Evolutionary conservation across 2,888 invertebrate genomes (phyloP), one percentile per base, ranked within the genome.

Genomic region (Diarsia mendica): DNA sequence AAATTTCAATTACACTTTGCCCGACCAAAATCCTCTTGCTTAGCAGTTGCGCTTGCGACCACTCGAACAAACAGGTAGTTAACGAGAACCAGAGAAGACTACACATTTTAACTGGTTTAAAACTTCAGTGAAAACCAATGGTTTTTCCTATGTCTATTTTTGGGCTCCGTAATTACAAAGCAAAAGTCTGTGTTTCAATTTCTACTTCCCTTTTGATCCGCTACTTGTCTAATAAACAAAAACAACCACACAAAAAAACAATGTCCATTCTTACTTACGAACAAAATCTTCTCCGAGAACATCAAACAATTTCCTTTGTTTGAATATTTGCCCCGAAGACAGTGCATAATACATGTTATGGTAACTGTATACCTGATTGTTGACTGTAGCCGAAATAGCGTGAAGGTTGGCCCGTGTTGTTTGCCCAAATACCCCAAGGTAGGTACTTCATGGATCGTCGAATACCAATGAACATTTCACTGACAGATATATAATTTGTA

Each of bases 391-490:
- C 75, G 72, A 69, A 83, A 77, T 85, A 82, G 75, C 83, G 87
- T 88, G 79, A 83, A 86, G 77, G 85, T 82, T 89, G 85, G 75
- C 82, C 73, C 23, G 63, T 80, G 48, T 75, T 85, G 87, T 88
- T 87, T 85, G 76, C 82, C 67, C 85, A 87, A 88, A 88, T 87
- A 88, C 80, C 80, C 81, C 28, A 82, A 77, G 73, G 74, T 77
- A 68, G 71, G 74, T 77, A 68, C 68, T 68, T 77, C 67, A 75
- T 75, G 82, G 85, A 72, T 79, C 84, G 72, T 46, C 55, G 84
- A 81, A 77, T 84, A 82, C 77, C 84, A 86, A 85, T 85, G 69
- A 79, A 63, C 65, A 80, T 74, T 79, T 67, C 53, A 23, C 23
- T 39, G 60, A 80, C 46, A 55, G 39, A 66, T 15, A 33, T 33